Conservation (phyloP, 2,797 vertebrate species). For the Scarus forsteni region DNA sequence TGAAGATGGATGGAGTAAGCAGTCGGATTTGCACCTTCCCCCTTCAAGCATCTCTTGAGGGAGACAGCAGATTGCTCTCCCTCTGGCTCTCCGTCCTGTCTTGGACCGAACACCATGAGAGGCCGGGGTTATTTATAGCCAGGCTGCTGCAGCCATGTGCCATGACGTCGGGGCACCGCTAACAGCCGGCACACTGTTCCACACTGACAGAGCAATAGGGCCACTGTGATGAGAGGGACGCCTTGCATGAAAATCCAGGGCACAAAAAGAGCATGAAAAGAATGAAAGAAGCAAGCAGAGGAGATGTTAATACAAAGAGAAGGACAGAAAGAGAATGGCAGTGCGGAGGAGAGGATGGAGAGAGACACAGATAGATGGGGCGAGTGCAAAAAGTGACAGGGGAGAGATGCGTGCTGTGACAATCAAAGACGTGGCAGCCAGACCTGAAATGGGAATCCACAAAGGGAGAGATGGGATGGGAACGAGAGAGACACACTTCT, state of each 20-base stretch:
- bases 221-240: slow-evolving; percentile 39
- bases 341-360: slow-evolving; percentile 49
- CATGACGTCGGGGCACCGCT: slow-evolving; percentile 64
- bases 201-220: slow-evolving; percentile 62
- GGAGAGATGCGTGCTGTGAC: slow-evolving; percentile 47
- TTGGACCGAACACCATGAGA: slow-evolving; percentile 67
- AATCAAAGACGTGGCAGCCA: slow-evolving; percentile 39
- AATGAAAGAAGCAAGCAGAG: slow-evolving; percentile 17
- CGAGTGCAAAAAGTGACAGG: slow-evolving; percentile 45
- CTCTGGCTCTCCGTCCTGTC: slow-evolving; percentile 69
- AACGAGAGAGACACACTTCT: slow-evolving; percentile 18
- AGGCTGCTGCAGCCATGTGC: slow-evolving; percentile 71
- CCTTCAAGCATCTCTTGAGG: slow-evolving; percentile 67
- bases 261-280: slow-evolving; percentile 26
- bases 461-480: slow-evolving; percentile 4
- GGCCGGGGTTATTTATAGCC: slow-evolving; percentile 80
- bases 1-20: slow-evolving; percentile 47
- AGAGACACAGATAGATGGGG: slow-evolving; percentile 55
- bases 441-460: slow-evolving; percentile 49
- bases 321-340: slow-evolving; percentile 31
- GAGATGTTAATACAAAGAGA: slow-evolving; percentile 49
- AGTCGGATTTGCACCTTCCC: slow-evolving; percentile 58
- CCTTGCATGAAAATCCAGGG: slow-evolving; percentile 11
- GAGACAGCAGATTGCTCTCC: slow-evolving; percentile 80
- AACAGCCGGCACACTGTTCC: slow-evolving; percentile 63